Percentiles rank a stretch among this genome's conserved stretches.
Conservation (phyloP, 2,797 vertebrate species). For the Oceanodroma leucorhoa region DNA sequence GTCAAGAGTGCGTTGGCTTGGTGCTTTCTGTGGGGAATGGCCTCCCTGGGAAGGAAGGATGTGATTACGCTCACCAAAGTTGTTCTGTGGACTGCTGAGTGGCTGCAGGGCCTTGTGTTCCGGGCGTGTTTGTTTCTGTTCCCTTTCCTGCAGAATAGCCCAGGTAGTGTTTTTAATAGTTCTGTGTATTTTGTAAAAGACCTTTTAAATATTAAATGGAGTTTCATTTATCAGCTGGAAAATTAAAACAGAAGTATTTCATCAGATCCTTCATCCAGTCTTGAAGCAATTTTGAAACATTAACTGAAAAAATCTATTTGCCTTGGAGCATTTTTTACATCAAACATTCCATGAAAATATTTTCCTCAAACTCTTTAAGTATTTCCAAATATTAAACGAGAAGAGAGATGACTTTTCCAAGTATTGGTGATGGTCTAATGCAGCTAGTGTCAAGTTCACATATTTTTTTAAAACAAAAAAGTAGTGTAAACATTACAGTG, state of each 20-base stretch:
- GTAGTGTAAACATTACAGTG: background rate
- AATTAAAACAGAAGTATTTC: conserved; percentile 67
- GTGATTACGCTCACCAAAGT: background rate
- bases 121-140: background rate
- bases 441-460: background rate
- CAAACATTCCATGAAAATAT: conserved; percentile 72
- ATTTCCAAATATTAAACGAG: conserved; percentile 70
- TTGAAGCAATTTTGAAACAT: conserved; percentile 64
- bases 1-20: background rate
- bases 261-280: conserved; percentile 62
- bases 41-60: background rate
- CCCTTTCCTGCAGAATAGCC: background rate
- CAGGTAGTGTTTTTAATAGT: conserved; percentile 33
- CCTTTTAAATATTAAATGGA: conserved; percentile 58
- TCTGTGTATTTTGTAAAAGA: conserved; percentile 55
- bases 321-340: conserved; percentile 72
- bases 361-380: conserved; percentile 68
- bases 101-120: background rate
- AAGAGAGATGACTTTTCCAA: conserved; percentile 47
- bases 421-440: conserved; percentile 35
- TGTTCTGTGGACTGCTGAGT: background rate
- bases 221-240: conserved; percentile 49
- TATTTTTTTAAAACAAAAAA: background rate
- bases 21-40: background rate
- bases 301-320: conserved; percentile 61